A percentile compares a stretch with the other conserved stretches of the same genome.
Evolutionary conservation across 2,113 vertebrate genomes (phyloP).

Genomic region (Pampusana beccarii): DNA sequence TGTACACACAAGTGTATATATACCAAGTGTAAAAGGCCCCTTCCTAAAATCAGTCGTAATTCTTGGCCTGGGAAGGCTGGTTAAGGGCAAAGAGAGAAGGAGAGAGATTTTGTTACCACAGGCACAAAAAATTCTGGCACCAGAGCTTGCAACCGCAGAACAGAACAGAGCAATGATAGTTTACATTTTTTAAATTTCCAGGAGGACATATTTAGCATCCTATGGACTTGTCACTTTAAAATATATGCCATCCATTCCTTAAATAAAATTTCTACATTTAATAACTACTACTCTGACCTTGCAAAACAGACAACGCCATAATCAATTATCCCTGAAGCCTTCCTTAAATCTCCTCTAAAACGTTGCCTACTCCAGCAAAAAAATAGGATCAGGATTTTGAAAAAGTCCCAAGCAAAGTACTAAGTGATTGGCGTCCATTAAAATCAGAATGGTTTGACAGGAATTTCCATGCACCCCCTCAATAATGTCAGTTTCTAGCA

Average conservation of each 20-base stretch:
- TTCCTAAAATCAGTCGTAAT: conserved; percentile 14
- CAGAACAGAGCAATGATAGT: conserved; percentile 35
- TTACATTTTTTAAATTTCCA: conserved; percentile 56
- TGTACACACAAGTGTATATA: not conserved
- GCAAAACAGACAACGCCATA: not conserved
- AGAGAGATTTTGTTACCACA: conserved; percentile 56
- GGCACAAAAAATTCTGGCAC: conserved; percentile 49
- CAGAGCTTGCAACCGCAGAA: not conserved
- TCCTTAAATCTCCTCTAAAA: not conserved
- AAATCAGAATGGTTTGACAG: not conserved
- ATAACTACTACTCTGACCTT: conserved; percentile 56
- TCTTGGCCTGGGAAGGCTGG: not conserved
- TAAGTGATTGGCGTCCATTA: not conserved
- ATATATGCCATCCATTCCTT: conserved; percentile 29
- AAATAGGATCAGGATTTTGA: not conserved
- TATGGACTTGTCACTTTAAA: conserved; percentile 53
- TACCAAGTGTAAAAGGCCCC: not conserved
- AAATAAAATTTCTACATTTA: conserved; percentile 51
- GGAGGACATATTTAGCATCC: conserved; percentile 49
- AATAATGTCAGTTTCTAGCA: not conserved
- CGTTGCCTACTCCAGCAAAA: not conserved
- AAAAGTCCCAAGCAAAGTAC: not conserved
- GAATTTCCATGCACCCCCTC: not conserved
- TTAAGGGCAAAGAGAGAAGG: conserved; percentile 35
- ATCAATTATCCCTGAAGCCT: not conserved